These are phyloP conservation scores for Dione juno DNA, from an alignment of 2,888 invertebrate species.

Conservation along the genomic window DNA sequence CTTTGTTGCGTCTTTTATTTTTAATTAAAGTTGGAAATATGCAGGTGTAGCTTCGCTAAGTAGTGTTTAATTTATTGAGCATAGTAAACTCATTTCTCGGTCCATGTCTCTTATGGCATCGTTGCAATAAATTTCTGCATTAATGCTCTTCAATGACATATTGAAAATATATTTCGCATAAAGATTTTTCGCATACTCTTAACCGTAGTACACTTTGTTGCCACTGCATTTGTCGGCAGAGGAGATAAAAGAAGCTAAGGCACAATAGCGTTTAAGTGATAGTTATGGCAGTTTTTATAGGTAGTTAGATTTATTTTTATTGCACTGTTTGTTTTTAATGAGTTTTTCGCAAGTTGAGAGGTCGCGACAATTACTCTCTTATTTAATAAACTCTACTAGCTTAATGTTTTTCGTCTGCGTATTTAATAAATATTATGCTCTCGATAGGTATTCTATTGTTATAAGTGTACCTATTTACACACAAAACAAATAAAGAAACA, in stretches of 20 bases:
- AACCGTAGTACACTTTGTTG: slow-evolving; percentile 59
- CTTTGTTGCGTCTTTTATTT: neutral
- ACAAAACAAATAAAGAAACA: too few species aligned
- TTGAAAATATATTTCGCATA: slow-evolving; percentile 43
- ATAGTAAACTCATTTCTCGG: slow-evolving; percentile 49
- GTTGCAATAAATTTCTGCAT: slow-evolving; percentile 58
- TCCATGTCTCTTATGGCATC: slow-evolving; percentile 52
- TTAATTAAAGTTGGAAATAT: slow-evolving; percentile 13
- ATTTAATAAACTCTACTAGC: slow-evolving; percentile 53
- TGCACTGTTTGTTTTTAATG: slow-evolving; percentile 82
- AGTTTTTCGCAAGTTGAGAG: slow-evolving; percentile 76
- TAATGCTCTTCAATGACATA: slow-evolving; percentile 36
- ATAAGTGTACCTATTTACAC: too few species aligned
- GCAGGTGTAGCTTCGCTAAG: slow-evolving; percentile 34
- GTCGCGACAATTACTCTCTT: slow-evolving; percentile 69
- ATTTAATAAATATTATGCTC: too few species aligned
- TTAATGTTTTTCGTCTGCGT: too few species aligned
- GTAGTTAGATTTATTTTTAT: slow-evolving; percentile 84
- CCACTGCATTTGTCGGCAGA: slow-evolving; percentile 59
- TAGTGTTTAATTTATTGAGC: slow-evolving; percentile 58
- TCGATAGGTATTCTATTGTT: too few species aligned
- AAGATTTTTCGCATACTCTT: slow-evolving; percentile 58
- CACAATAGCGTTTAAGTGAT: slow-evolving; percentile 82
- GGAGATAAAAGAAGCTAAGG: slow-evolving; percentile 68
- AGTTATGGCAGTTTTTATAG: slow-evolving; percentile 84